phyloP scores from a whole-genome alignment of 2,113 vertebrate genomes.

The Anoura caudifer region DNA sequence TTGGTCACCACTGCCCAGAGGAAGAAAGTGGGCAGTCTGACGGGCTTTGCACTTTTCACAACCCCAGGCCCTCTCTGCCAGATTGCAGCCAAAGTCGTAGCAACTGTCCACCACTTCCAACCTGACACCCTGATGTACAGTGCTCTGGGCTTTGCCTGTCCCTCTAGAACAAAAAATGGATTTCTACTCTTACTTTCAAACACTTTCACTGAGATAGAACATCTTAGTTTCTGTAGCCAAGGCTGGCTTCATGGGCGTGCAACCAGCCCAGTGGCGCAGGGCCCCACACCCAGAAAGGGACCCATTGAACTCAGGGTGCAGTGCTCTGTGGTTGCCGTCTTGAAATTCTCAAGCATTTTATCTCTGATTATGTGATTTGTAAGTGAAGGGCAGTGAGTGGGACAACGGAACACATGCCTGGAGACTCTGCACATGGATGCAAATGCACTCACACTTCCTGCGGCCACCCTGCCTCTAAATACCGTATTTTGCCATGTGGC shows the following conservation, averaged over 20 bases:
- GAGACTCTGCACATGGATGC: rapidly evolving
- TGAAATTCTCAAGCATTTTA: not conserved
- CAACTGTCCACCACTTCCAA: not conserved
- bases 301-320: not conserved
- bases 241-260: not conserved
- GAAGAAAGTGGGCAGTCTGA: not conserved
- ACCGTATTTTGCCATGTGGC: no score
- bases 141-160: not conserved
- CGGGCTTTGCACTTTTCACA: not conserved
- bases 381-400: not conserved
- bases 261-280: not conserved
- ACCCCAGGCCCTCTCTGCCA: not conserved
- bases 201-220: not conserved
- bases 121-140: not conserved
- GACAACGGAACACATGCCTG: not conserved
- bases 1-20: no score
- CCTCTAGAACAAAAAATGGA: not conserved
- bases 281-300: not conserved
- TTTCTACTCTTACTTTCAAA: not conserved
- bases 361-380: not conserved
- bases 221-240: not conserved
- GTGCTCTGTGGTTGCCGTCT: not conserved
- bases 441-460: not conserved
- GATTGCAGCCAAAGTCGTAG: not conserved
- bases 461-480: not conserved